These are phyloP conservation scores for Iphiclides podalirius DNA, from an alignment of 2,888 invertebrate species.

Conservation along the genomic window DNA sequence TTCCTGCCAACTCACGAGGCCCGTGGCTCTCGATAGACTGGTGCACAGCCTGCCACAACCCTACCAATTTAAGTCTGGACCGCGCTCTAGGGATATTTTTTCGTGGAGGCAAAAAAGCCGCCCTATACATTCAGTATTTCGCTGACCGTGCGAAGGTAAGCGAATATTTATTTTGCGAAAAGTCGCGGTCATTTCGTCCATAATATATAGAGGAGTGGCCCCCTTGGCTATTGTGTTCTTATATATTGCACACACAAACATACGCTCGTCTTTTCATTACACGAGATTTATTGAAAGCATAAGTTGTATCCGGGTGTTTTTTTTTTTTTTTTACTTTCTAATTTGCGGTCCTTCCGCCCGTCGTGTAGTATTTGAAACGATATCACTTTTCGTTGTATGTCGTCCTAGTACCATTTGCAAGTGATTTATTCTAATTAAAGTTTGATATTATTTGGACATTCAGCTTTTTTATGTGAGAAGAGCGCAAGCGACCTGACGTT, in stretches of 20 bases:
- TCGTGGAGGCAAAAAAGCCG: neutral
- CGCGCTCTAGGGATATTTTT: conserved; percentile 7
- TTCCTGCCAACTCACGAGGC: conserved; percentile 22
- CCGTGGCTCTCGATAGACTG: conserved; percentile 1
- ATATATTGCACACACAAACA: conserved; percentile 31
- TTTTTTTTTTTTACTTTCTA: conserved; percentile 7
- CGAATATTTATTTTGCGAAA: conserved; percentile 48
- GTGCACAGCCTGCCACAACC: neutral
- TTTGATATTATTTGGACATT: no score
- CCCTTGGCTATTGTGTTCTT: conserved; percentile 33
- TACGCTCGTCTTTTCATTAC: conserved; percentile 31
- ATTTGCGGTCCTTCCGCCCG: conserved; percentile 2
- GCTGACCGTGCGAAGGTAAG: conserved; percentile 37
- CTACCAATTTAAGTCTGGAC: neutral
- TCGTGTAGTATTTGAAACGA: conserved; percentile 22
- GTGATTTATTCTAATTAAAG: no score
- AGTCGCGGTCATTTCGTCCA: conserved; percentile 49
- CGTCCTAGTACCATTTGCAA: conserved; percentile 23
- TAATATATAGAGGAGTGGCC: conserved; percentile 51
- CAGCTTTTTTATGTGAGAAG: no score
- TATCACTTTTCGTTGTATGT: conserved; percentile 39
- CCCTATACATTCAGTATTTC: conserved; percentile 28
- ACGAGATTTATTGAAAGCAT: conserved; percentile 33
- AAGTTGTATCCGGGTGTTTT: conserved; percentile 23
- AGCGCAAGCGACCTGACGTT: no score